A percentile compares a stretch with the other conserved stretches of the same genome.
Conservation (phyloP, 2,888 invertebrate genomes). For the Callyntrura guangdongensis region DNA sequence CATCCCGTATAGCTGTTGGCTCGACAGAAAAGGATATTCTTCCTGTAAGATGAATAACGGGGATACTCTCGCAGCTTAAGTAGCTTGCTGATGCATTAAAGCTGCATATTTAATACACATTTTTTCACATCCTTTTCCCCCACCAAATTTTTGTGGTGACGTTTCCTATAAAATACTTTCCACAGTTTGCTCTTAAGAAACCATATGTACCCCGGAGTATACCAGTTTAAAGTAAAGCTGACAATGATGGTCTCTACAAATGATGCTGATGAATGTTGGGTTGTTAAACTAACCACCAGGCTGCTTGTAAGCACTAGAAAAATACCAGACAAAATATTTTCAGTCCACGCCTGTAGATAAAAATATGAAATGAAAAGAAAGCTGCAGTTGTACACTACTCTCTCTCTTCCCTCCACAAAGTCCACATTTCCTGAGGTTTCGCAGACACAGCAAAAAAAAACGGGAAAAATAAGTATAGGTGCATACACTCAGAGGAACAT, state of each 20-base stretch:
- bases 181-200: neutral
- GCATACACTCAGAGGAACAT: neutral
- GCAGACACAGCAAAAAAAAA: conserved; percentile 8
- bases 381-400: neutral
- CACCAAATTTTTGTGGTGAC: neutral
- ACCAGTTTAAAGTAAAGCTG: conserved; percentile 14
- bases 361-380: neutral
- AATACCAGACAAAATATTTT: neutral
- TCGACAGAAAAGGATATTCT: neutral
- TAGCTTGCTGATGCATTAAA: neutral
- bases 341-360: conserved; percentile 28
- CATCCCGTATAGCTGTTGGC: neutral
- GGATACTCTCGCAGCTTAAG: conserved; percentile 53
- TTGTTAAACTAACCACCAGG: neutral
- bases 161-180: neutral
- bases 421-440: conserved; percentile 2
- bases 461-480: neutral
- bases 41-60: conserved; percentile 26
- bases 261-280: conserved; percentile 56
- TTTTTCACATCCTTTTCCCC: neutral
- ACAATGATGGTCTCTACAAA: neutral
- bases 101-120: neutral
- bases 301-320: neutral
- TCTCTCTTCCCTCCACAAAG: neutral
- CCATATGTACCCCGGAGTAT: neutral